These are phyloP conservation scores for Hystrix cristata DNA, from an alignment of 2,113 vertebrate genomes.

Conservation along the genomic window DNA sequence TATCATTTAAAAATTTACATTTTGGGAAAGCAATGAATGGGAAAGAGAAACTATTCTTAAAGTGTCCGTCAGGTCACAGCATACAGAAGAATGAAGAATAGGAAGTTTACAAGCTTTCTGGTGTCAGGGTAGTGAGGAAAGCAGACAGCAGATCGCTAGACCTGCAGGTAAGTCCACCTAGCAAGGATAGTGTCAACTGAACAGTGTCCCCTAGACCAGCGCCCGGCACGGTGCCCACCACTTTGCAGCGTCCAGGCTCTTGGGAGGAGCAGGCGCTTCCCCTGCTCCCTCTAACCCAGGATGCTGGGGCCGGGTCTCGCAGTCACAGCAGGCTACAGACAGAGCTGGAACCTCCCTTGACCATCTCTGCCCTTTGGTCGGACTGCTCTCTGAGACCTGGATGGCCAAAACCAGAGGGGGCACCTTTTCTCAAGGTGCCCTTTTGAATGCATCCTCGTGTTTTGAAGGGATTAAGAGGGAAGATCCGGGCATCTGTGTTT, in stretches of 20 bases:
- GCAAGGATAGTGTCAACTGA: too few species aligned
- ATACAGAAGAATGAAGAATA: background rate
- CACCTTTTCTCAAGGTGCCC: too few species aligned
- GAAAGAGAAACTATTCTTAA: background rate
- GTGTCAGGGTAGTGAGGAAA: rapidly evolving
- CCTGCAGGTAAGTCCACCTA: background rate
- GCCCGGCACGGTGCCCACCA: background rate
- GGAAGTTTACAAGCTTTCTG: background rate
- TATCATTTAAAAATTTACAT: background rate
- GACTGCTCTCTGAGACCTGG: background rate
- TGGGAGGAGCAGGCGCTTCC: too few species aligned
- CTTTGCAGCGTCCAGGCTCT: background rate
- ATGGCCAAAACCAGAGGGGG: background rate
- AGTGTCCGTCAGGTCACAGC: background rate
- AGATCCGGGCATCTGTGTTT: rapidly evolving
- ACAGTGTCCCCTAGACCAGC: background rate
- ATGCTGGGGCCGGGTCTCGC: background rate
- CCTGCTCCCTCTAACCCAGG: background rate
- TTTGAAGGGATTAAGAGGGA: background rate
- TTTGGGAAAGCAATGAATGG: background rate
- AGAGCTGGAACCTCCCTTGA: too few species aligned
- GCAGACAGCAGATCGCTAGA: background rate
- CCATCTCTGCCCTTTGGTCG: background rate
- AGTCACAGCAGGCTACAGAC: background rate
- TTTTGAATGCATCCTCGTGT: background rate